Conservation (phyloP, 2,797 vertebrate species). For the Liparis tanakae region DNA sequence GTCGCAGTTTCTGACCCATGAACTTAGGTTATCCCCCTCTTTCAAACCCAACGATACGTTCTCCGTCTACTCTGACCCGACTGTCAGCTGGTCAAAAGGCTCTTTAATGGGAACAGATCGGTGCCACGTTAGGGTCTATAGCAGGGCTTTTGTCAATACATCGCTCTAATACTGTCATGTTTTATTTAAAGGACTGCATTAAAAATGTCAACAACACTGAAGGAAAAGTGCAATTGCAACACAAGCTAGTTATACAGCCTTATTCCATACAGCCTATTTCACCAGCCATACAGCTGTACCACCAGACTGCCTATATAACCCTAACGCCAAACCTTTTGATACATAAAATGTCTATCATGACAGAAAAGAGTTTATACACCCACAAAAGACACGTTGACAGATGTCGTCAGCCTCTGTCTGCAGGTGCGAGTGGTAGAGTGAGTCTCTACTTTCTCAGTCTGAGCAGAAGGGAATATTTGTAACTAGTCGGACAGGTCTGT, state of each 20-base stretch:
- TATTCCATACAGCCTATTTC: too few species aligned
- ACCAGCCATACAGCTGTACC: too few species aligned
- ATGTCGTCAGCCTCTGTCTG: not conserved
- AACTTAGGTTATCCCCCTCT: not conserved
- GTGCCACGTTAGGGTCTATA: not conserved
- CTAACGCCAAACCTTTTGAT: too few species aligned
- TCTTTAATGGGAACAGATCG: not conserved
- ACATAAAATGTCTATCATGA: too few species aligned
- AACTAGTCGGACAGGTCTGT: not conserved
- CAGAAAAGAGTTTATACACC: too few species aligned
- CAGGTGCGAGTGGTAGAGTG: not conserved
- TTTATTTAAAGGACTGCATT: not conserved
- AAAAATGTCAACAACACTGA: not conserved
- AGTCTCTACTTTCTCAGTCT: not conserved
- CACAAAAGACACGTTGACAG: too few species aligned
- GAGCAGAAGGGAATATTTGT: not conserved
- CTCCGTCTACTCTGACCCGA: too few species aligned
- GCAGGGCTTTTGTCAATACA: not conserved
- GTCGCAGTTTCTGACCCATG: not conserved
- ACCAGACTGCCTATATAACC: too few species aligned
- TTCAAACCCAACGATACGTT: not conserved
- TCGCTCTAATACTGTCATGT: not conserved
- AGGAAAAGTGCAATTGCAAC: too few species aligned
- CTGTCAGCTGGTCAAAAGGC: not conserved
- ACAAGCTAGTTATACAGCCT: too few species aligned